phyloP scores from a whole-genome alignment of 2,888 invertebrate genomes.

The Danaus chrysippus region DNA sequence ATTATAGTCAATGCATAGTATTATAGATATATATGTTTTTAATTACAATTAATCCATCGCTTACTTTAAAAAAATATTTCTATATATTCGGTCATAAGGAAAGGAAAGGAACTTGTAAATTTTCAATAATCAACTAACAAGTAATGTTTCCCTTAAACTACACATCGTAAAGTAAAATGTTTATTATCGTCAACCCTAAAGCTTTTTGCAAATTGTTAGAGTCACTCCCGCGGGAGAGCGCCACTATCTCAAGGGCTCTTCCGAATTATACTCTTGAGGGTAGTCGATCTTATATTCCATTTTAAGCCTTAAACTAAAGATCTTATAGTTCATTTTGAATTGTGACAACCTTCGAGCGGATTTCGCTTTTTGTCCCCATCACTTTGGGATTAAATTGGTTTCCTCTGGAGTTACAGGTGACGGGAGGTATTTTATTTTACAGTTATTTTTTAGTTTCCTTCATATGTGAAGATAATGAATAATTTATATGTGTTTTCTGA shows the following conservation, averaged over 20 bases:
- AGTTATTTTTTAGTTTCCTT: conserved; percentile 2
- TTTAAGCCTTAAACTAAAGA: conserved; percentile 10
- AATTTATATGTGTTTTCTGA: not conserved
- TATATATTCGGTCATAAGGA: no score
- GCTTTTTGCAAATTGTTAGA: conserved; percentile 32
- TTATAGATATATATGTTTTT: no score
- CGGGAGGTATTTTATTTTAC: conserved; percentile 4
- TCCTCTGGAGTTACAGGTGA: conserved; percentile 24
- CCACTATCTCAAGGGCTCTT: conserved; percentile 46
- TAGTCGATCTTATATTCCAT: conserved; percentile 3
- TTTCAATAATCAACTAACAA: no score
- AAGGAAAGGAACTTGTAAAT: no score
- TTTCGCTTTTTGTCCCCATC: conserved; percentile 28
- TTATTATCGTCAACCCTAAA: conserved; percentile 43
- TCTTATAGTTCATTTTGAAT: conserved; percentile 1
- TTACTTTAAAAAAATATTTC: no score
- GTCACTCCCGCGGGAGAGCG: conserved; percentile 44
- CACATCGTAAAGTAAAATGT: not conserved
- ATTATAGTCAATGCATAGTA: no score
- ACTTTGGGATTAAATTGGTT: conserved; percentile 23
- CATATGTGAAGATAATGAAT: not conserved
- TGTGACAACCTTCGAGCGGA: conserved; percentile 18
- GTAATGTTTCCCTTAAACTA: no score
- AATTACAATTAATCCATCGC: no score
- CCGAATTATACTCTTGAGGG: conserved; percentile 32